Percentiles rank a stretch among this genome's conserved stretches.
Conservation (phyloP, 1,140 invertebrate species). For the Phymastichus coffea region DNA sequence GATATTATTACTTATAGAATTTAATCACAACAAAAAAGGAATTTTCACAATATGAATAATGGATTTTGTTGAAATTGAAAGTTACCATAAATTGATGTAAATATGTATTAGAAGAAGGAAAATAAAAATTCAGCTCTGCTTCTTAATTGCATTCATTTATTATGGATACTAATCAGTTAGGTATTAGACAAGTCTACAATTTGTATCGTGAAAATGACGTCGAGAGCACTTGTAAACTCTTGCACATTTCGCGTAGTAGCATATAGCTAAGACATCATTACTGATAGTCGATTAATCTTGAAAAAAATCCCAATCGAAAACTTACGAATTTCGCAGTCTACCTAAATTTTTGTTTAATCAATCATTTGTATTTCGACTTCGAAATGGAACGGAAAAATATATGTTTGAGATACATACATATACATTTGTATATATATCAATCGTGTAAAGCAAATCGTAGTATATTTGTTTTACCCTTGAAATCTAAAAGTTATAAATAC, state of each 20-base stretch:
- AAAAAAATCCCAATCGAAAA: background rate
- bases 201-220: constrained; percentile 35
- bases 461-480: background rate
- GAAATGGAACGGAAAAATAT: constrained; percentile 1
- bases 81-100: too few species aligned
- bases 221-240: constrained; percentile 25
- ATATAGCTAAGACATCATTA: constrained; percentile 20
- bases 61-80: too few species aligned
- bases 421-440: constrained; percentile 18
- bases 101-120: too few species aligned
- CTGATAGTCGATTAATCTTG: constrained; percentile 1
- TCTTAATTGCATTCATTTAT: constrained; percentile 32
- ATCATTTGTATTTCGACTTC: constrained; percentile 2
- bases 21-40: too few species aligned
- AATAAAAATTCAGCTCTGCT: too few species aligned
- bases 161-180: constrained; percentile 37
- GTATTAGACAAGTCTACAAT: constrained; percentile 38
- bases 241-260: constrained; percentile 14
- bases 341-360: background rate
- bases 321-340: background rate
- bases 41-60: too few species aligned
- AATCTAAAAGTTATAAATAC: constrained; percentile 19
- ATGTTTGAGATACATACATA: constrained; percentile 12
- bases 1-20: too few species aligned
- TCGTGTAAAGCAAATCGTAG: background rate